Evolutionary conservation across 2,113 vertebrate species (phyloP).

Genomic region (Tursiops truncatus): DNA sequence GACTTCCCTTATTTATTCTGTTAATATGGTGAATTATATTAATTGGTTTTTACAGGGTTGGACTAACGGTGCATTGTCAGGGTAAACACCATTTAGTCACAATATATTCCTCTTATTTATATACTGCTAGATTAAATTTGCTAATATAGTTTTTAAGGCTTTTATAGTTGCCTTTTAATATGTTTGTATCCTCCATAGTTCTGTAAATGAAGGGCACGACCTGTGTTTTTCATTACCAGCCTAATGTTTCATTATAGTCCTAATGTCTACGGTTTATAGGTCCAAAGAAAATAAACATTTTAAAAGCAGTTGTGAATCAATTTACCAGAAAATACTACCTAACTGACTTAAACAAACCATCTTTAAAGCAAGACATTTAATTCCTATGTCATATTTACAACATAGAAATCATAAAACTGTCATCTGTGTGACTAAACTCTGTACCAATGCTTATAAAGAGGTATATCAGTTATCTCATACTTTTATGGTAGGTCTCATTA

Average conservation of each 20-base stretch:
- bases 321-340: neutral
- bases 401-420: neutral
- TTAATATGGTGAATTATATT: neutral
- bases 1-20: neutral
- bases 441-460: neutral
- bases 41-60: neutral
- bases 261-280: neutral
- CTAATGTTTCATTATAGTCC: neutral
- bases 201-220: neutral
- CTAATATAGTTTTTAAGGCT: neutral
- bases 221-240: neutral
- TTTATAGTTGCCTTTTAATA: neutral
- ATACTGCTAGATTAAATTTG: neutral
- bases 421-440: neutral
- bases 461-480: neutral
- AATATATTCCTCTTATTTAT: neutral
- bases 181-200: neutral
- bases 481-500: neutral
- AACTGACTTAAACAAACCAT: neutral
- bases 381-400: neutral
- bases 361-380: constrained; percentile 11
- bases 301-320: neutral
- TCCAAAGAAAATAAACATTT: constrained; percentile 7
- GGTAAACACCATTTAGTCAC: neutral
- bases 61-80: neutral